Conservation (phyloP, 2,797 vertebrate species). For the Zalophus californianus region DNA sequence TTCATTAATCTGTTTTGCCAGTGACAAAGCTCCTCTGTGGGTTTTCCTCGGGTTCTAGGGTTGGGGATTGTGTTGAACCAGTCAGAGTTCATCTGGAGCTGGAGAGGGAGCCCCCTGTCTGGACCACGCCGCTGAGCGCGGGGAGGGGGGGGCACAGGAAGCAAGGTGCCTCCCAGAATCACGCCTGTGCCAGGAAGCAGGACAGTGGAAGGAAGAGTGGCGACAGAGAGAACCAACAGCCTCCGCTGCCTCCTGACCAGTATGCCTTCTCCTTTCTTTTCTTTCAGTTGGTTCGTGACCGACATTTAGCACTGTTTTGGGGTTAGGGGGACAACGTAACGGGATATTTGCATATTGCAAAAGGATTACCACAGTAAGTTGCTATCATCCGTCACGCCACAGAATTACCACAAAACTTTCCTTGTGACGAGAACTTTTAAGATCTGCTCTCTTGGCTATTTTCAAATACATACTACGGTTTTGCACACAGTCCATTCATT, state of each 20-base stretch:
- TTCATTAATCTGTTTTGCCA: not conserved
- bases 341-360: no score
- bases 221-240: not conserved
- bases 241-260: not conserved
- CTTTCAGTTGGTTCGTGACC: not conserved
- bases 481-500: no score
- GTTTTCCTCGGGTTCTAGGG: not conserved
- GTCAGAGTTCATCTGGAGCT: not conserved
- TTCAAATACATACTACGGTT: not conserved
- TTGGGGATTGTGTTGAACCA: not conserved
- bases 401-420: not conserved
- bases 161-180: no score
- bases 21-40: not conserved
- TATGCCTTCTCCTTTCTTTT: not conserved
- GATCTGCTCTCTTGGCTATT: not conserved
- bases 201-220: not conserved
- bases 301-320: no score
- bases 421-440: not conserved
- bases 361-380: not conserved
- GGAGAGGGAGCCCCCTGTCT: not conserved
- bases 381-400: not conserved
- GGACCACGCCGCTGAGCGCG: not conserved
- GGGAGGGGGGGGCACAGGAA: not conserved
- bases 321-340: not conserved
- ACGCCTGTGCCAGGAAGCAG: not conserved